phyloP scores from a whole-genome alignment of 1,140 invertebrate genomes.

The Tribolium castaneum region DNA sequence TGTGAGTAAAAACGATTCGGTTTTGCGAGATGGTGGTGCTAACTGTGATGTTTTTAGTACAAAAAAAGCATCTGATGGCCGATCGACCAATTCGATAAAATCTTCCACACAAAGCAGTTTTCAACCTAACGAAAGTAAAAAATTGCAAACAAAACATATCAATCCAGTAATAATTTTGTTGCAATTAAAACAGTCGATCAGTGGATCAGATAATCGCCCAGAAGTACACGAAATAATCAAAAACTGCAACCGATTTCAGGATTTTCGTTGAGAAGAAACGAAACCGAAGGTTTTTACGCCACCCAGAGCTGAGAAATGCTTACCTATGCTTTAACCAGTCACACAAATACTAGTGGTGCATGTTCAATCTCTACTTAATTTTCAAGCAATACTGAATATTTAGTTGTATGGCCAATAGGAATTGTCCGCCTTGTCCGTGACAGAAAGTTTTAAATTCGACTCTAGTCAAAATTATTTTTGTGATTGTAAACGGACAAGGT shows the following conservation, averaged over 20 bases:
- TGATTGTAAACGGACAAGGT: too few species aligned
- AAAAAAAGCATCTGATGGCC: background rate
- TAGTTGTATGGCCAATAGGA: too few species aligned
- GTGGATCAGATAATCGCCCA: too few species aligned
- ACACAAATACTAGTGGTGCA: conserved; percentile 47
- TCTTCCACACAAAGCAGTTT: too few species aligned
- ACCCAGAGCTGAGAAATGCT: background rate
- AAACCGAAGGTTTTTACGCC: conserved; percentile 35
- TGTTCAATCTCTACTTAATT: conserved; percentile 38
- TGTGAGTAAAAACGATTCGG: conserved; percentile 32
- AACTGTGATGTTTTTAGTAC: conserved; percentile 25
- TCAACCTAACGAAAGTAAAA: too few species aligned
- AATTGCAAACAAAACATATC: too few species aligned
- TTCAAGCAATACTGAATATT: conserved; percentile 13
- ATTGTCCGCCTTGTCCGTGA: too few species aligned
- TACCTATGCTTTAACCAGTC: conserved; percentile 47
- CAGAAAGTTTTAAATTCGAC: conserved; percentile 4
- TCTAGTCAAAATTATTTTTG: conserved; percentile 28
- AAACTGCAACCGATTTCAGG: too few species aligned
- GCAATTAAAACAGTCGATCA: too few species aligned
- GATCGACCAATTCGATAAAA: too few species aligned
- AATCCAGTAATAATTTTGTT: too few species aligned
- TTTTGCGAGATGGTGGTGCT: background rate
- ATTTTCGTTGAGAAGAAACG: background rate
- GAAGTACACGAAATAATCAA: too few species aligned